Evolutionary conservation across 2,888 invertebrate genomes (phyloP).

Genomic region (Euphydryas editha): DNA sequence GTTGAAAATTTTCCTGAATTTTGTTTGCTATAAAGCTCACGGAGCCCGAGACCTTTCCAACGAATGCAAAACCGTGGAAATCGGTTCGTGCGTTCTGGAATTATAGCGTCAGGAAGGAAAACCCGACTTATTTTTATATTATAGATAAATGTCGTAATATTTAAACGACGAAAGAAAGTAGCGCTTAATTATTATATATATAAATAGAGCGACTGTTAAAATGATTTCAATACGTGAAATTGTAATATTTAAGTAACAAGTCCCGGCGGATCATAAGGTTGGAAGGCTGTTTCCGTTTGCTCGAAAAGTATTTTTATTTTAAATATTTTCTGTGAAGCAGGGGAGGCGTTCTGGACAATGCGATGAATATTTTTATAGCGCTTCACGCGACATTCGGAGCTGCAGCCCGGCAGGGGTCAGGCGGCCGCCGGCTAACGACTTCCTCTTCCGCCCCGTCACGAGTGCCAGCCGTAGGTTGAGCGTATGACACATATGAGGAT

Average conservation of each 20-base stretch:
- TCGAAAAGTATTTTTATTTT: conserved; percentile 23
- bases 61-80: no score
- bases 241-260: neutral
- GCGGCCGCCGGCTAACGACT: conserved; percentile 63
- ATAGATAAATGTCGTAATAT: neutral
- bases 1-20: no score
- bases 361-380: conserved; percentile 26
- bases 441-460: conserved; percentile 64
- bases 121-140: no score
- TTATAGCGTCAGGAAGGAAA: no score
- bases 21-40: no score
- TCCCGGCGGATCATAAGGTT: neutral
- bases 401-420: conserved; percentile 38
- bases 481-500: no score
- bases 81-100: no score
- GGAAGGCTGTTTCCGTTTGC: conserved; percentile 4
- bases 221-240: neutral
- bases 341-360: conserved; percentile 10
- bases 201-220: neutral
- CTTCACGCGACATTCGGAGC: conserved; percentile 31
- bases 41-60: no score
- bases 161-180: neutral
- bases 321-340: conserved; percentile 18
- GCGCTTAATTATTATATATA: neutral
- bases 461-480: conserved; percentile 20